Evolutionary conservation across 2,888 invertebrate genomes (phyloP).

Genomic region (Agrilus cyanescens): DNA sequence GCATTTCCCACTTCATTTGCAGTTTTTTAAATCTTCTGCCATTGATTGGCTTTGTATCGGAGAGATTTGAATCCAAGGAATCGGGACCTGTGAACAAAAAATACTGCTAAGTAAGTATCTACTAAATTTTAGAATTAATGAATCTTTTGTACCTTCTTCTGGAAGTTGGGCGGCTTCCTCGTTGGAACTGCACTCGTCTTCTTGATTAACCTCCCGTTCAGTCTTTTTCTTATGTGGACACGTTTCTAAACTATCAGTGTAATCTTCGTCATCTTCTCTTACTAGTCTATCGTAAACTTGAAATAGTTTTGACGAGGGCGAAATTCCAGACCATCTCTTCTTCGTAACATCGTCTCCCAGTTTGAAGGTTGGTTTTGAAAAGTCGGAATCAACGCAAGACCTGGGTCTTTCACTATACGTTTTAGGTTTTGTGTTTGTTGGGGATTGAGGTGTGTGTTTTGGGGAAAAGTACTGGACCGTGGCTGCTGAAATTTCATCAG

Average conservation of each 20-base stretch:
- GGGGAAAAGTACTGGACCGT: constrained; percentile 42
- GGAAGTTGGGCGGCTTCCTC: constrained; percentile 15
- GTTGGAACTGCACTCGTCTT: constrained; percentile 14
- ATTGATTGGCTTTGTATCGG: constrained; percentile 37
- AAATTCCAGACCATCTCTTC: constrained; percentile 64
- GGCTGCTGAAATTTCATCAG: constrained; percentile 33
- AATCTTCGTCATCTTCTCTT: constrained; percentile 55
- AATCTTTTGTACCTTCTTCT: constrained; percentile 10
- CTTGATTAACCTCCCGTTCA: constrained; percentile 9
- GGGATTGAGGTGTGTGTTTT: constrained; percentile 34
- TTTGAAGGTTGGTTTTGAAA: constrained; percentile 28
- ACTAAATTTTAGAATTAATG: too few species aligned
- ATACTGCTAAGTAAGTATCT: too few species aligned
- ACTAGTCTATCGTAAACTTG: constrained; percentile 59
- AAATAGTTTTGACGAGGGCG: constrained; percentile 57
- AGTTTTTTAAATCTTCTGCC: constrained; percentile 61
- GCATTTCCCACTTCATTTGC: constrained; percentile 72
- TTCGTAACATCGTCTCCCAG: constrained; percentile 38
- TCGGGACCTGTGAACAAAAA: constrained; percentile 24
- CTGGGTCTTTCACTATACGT: constrained; percentile 51
- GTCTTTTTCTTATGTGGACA: constrained; percentile 20
- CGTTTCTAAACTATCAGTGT: constrained; percentile 60
- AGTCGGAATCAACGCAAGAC: constrained; percentile 52
- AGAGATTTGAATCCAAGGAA: constrained; percentile 30
- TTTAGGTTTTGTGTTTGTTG: constrained; percentile 34